Conservation (phyloP, 2,113 vertebrate genomes). For the Bujurquina vittata region DNA sequence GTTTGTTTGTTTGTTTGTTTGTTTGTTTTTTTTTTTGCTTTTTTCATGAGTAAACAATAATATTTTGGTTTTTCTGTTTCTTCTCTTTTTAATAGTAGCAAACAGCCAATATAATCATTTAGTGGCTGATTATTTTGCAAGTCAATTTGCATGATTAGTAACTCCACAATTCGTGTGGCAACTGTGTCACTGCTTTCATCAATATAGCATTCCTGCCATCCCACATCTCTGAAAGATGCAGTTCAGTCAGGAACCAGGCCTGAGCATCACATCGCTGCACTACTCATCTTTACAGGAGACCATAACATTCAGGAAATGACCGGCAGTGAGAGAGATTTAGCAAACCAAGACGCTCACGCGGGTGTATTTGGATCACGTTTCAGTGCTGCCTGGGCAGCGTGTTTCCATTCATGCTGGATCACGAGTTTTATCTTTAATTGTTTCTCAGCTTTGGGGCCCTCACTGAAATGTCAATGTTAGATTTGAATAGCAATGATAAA, state of each 20-base stretch:
- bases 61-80: background rate
- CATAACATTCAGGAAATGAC: background rate
- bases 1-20: background rate
- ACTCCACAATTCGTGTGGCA: background rate
- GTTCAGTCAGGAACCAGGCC: background rate
- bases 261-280: background rate
- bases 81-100: background rate
- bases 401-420: constrained; percentile 21
- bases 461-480: background rate
- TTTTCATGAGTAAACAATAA: background rate
- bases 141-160: background rate
- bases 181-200: background rate
- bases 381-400: background rate
- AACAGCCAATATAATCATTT: background rate
- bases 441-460: constrained; percentile 26
- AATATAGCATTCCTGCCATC: background rate
- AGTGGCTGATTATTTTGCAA: background rate
- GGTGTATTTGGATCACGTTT: constrained; percentile 5
- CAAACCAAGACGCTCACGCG: background rate
- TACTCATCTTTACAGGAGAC: background rate
- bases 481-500: constrained; percentile 20
- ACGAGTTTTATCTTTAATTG: constrained; percentile 36
- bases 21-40: no score
- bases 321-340: background rate
- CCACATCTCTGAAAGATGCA: background rate